phyloP scores from a whole-genome alignment of 2,113 vertebrate genomes.

The Oostethus manadensis region DNA sequence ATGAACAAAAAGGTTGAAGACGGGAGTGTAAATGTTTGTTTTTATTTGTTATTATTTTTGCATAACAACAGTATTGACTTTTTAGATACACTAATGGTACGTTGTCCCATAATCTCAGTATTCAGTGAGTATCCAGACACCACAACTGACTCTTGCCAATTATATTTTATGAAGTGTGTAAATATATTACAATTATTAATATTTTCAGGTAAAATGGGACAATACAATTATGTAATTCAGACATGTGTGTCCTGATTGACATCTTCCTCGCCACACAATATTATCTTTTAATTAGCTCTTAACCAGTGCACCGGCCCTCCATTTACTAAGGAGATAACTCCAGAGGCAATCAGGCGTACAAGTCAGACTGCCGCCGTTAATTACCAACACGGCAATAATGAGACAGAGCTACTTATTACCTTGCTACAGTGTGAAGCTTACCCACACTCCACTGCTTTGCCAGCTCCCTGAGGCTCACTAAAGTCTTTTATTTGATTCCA shows the following conservation, averaged over 20 bases:
- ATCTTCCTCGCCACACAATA: conserved; percentile 57
- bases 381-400: conserved; percentile 73
- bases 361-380: conserved; percentile 65
- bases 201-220: conserved; percentile 22
- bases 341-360: conserved; percentile 66
- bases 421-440: conserved; percentile 56
- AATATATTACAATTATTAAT: neutral
- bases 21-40: too few species aligned
- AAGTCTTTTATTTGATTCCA: conserved; percentile 20
- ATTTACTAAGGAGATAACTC: conserved; percentile 70
- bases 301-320: conserved; percentile 64
- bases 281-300: conserved; percentile 79
- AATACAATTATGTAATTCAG: conserved; percentile 24
- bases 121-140: neutral
- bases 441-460: conserved; percentile 51
- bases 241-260: conserved; percentile 28
- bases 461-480: conserved; percentile 46
- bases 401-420: conserved; percentile 64
- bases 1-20: too few species aligned
- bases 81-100: too few species aligned
- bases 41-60: too few species aligned
- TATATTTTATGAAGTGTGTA: neutral
- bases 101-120: neutral
- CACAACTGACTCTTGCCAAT: neutral
- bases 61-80: too few species aligned